Percentiles rank a stretch among this genome's conserved stretches.
These are phyloP conservation scores for Cryptoleucopteryx plumbea DNA, from an alignment of 2,113 vertebrate genomes.

Conservation along the genomic window DNA sequence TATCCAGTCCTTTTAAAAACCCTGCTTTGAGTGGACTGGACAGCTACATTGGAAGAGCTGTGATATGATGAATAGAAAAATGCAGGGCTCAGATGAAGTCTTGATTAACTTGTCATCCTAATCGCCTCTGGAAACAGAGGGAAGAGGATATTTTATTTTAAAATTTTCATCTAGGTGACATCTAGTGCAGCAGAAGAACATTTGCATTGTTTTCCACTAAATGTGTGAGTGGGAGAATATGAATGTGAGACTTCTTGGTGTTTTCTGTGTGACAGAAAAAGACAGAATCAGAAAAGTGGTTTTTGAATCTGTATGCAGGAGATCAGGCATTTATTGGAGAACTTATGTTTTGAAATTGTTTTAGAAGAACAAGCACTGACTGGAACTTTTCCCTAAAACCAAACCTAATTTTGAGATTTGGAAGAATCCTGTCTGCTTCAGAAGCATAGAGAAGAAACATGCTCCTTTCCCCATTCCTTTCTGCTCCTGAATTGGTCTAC, in stretches of 20 bases:
- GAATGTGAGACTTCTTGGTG: neutral
- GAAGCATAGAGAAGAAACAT: neutral
- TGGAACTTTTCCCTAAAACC: neutral
- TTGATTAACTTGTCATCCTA: conserved; percentile 41
- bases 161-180: conserved; percentile 30
- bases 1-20: neutral
- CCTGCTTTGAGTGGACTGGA: neutral
- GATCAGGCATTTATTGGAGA: neutral
- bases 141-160: conserved; percentile 22
- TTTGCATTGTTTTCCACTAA: conserved; percentile 10
- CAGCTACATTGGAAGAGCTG: neutral
- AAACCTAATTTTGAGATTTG: neutral
- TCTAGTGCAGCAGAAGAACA: neutral
- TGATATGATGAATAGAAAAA: neutral
- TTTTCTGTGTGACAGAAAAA: neutral
- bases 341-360: neutral
- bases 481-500: neutral
- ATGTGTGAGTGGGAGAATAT: neutral
- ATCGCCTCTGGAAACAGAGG: neutral
- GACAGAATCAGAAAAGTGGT: neutral
- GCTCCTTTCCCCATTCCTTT: neutral
- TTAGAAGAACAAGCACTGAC: neutral
- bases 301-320: neutral
- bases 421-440: neutral
- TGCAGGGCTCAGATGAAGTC: neutral